Base-by-base conservation (phyloP, 2,113 vertebrate genomes). In the Sarotherodon lohbergeri region DNA sequence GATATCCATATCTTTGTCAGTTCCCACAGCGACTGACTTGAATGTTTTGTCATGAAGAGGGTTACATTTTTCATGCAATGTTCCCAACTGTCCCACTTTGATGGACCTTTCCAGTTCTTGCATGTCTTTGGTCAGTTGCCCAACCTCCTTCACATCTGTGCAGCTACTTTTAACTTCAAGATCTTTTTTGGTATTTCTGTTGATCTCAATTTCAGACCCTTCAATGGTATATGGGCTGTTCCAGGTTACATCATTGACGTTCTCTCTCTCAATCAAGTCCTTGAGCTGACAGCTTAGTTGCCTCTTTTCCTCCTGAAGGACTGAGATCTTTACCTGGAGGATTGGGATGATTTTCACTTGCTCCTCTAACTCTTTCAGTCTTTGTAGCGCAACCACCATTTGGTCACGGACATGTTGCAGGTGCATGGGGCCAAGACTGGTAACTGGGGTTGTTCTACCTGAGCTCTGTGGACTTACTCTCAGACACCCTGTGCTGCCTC, bases 271-370 rank as follows among this genome's bases (percentile, higher is more conserved):
- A 84, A 91, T 97, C 84, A 97, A 97, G 80, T 84, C 97, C 92
- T 97, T 98, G 13, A 98, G 94, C 91, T 98, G 97, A 2, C 96
- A 96, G 34, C 95, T 94, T 86, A 99, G 93, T 76, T 98, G 97
- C 86, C 97, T 96, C 83, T 98, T 99, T 93, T 99, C 99, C 85
- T 99, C 98, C 87, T 98, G 98, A 82, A 99, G 96, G 81, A 98
- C 98, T 3, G 98, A 97, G 88, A 99, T 99, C 94, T 98, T 99
- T 1, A 99, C 98, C 92, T 98, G 98, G n/a, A 99, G 96, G 80
- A 99, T 96, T 1, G 99, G 98, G 91, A 99, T 99, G n/a, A 97
- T 97, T 80, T 98, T 98, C 9, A 99, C 98, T 91, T 99, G 98
- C 71, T 99, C 98, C 90, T 99, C 98, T 0, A 99, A 96, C 85